Conservation (phyloP, 2,797 vertebrate species). For the Micromesistius poutassou region DNA sequence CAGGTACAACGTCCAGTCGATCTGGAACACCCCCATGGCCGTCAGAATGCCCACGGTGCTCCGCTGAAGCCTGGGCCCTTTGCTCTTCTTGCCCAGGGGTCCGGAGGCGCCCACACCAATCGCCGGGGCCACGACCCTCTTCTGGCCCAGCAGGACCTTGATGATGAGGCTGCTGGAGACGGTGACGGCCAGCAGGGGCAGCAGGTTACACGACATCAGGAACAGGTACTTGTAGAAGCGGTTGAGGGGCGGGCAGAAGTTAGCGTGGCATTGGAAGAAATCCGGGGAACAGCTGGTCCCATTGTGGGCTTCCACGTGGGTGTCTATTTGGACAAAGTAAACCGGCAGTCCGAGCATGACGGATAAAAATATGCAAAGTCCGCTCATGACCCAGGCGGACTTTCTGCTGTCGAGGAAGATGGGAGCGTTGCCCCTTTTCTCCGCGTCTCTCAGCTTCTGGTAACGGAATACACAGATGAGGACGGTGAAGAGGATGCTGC, state of each 20-base stretch:
- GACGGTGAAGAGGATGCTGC: constrained; percentile 72
- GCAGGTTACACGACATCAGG: constrained; percentile 51
- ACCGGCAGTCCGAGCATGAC: constrained; percentile 47
- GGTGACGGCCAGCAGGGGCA: constrained; percentile 69
- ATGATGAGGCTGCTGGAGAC: constrained; percentile 63
- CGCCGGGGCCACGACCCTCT: constrained; percentile 31
- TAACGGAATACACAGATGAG: constrained; percentile 74
- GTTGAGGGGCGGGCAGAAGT: constrained; percentile 49
- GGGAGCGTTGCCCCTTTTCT: constrained; percentile 45
- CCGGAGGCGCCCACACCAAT: constrained; percentile 4
- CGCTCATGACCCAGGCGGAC: constrained; percentile 43
- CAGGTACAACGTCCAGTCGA: constrained; percentile 71
- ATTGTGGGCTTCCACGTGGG: background rate
- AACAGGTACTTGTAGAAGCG: constrained; percentile 64
- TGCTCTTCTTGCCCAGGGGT: constrained; percentile 21
- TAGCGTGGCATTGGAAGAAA: constrained; percentile 60
- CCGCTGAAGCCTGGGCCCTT: constrained; percentile 32
- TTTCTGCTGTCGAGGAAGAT: constrained; percentile 61
- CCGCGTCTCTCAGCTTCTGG: constrained; percentile 69
- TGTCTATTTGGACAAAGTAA: constrained; percentile 37
- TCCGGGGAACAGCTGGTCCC: constrained; percentile 48
- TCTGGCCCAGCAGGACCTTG: constrained; percentile 51
- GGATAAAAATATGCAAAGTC: constrained; percentile 44
- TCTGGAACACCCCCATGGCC: constrained; percentile 71
- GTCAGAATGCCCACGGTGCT: constrained; percentile 63